These are phyloP conservation scores for Zaprionus nigranus DNA, from an alignment of 1,140 invertebrate species.

Conservation along the genomic window DNA sequence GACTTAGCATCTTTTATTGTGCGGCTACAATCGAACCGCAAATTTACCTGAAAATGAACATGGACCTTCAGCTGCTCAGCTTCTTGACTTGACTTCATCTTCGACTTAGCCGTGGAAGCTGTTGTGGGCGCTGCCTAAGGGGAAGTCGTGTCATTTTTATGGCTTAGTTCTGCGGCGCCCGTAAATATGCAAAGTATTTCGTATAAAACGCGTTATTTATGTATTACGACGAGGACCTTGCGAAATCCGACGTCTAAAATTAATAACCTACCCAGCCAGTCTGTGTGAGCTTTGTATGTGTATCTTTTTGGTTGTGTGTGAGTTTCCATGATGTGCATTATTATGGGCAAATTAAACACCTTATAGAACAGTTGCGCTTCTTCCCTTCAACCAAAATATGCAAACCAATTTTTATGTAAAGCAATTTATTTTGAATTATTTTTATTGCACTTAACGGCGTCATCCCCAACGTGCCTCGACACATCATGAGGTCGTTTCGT, in stretches of 20 bases:
- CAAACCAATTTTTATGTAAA: constrained; percentile 79
- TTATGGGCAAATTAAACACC: constrained; percentile 83
- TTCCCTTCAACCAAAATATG: constrained; percentile 29
- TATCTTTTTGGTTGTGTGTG: not conserved
- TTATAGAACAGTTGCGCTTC: constrained; percentile 73
- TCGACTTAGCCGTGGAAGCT: not conserved
- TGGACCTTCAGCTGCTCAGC: constrained; percentile 49
- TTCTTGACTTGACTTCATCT: constrained; percentile 51
- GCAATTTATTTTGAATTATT: constrained; percentile 84
- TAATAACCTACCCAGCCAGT: constrained; percentile 65
- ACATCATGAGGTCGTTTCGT: not conserved
- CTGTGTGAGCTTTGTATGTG: constrained; percentile 8
- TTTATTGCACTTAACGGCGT: constrained; percentile 80
- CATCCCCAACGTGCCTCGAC: not conserved
- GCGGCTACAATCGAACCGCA: constrained; percentile 41
- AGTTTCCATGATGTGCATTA: constrained; percentile 79
- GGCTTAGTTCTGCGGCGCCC: constrained; percentile 68
- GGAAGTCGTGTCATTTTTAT: constrained; percentile 71
- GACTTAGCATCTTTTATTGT: constrained; percentile 65
- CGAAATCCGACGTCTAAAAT: constrained; percentile 57
- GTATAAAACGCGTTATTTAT: constrained; percentile 74
- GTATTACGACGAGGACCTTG: constrained; percentile 45
- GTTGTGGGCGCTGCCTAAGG: not conserved
- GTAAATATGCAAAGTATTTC: constrained; percentile 77
- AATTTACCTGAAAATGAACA: constrained; percentile 68